A percentile compares a stretch with the other conserved stretches of the same genome.
These are phyloP conservation scores for Catocala nupta DNA, from an alignment of 2,888 invertebrate genomes.

Conservation along the genomic window DNA sequence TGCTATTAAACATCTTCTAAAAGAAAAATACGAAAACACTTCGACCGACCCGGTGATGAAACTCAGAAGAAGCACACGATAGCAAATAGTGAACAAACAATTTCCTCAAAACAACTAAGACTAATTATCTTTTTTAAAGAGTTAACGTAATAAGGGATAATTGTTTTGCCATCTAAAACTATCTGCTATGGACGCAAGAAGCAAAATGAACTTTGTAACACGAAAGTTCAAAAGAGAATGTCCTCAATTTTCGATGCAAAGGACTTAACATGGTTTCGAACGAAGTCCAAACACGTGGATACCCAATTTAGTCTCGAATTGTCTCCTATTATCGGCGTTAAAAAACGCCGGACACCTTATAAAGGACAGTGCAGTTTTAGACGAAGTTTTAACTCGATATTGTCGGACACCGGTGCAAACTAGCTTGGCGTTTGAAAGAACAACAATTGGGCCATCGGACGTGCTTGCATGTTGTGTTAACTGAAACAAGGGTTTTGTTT, in stretches of 20 bases:
- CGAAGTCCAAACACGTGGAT: conserved; percentile 17
- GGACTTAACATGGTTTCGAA: conserved; percentile 4
- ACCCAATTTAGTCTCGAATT: conserved; percentile 8
- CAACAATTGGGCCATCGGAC: conserved; percentile 1
- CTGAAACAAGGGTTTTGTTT: background rate
- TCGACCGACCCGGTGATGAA: no score
- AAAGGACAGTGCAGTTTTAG: conserved; percentile 6
- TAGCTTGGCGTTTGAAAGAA: conserved; percentile 9
- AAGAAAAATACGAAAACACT: no score
- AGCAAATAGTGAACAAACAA: no score
- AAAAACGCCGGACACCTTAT: conserved; percentile 23
- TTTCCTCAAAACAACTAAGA: no score
- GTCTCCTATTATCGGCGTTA: background rate
- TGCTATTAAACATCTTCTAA: no score
- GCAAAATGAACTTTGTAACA: no score
- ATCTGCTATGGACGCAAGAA: no score
- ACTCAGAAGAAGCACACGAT: no score
- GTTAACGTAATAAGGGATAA: no score
- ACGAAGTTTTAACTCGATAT: conserved; percentile 13
- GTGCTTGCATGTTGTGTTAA: background rate
- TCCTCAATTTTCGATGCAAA: background rate
- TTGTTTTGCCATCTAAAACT: no score
- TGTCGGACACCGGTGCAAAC: conserved; percentile 23
- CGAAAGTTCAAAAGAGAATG: no score
- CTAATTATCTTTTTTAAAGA: no score